phyloP scores from a whole-genome alignment of 37 sponge, comb jelly and placozoan genomes.

The Tethya wilhelma region DNA sequence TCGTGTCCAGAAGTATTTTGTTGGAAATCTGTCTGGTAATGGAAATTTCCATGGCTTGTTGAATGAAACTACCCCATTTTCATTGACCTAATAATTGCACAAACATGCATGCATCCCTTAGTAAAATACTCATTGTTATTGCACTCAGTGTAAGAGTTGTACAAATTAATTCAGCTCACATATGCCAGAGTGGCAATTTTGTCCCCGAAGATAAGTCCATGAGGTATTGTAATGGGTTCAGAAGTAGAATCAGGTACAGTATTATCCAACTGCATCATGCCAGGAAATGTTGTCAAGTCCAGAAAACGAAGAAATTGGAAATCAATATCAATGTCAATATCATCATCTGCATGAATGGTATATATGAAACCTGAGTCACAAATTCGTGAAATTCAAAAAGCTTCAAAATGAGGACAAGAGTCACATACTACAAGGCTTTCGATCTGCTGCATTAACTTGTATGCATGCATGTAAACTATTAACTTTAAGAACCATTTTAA shows the following conservation, averaged over 20 bases:
- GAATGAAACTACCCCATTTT: conserved; percentile 20
- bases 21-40: conserved; percentile 11
- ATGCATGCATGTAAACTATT: too few relatives aligned
- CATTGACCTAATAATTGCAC: conserved; percentile 8
- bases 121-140: too few relatives aligned
- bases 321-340: background rate
- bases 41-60: conserved; percentile 12
- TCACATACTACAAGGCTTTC: too few relatives aligned
- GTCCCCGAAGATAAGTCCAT: background rate
- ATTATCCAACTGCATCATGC: background rate
- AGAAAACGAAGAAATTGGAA: background rate
- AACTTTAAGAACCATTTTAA: too few relatives aligned
- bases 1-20: background rate
- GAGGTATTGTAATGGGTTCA: background rate
- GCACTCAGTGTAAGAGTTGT: too few relatives aligned
- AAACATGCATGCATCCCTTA: too few relatives aligned
- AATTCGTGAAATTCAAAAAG: too few relatives aligned
- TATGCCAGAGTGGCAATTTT: background rate
- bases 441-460: too few relatives aligned
- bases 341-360: background rate
- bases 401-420: too few relatives aligned
- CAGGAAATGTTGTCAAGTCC: background rate
- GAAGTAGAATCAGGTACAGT: conserved; percentile 4
- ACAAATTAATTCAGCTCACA: background rate
- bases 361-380: too few relatives aligned